Conservation (phyloP, 1,140 invertebrate species). For the Aleiodes sp. region DNA sequence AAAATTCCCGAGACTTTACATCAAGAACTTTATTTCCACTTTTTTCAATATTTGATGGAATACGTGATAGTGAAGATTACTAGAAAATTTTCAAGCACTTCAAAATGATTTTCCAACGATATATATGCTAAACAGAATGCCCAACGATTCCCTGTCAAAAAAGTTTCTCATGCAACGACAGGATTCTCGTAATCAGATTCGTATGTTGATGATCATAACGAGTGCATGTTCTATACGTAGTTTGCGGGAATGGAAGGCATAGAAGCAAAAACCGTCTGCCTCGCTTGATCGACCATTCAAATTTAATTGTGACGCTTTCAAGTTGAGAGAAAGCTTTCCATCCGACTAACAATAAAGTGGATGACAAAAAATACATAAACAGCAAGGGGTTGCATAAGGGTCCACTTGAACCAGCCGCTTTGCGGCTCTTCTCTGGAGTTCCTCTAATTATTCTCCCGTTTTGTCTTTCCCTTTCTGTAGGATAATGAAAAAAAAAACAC, state of each 20-base stretch:
- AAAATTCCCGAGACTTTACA: too few relatives aligned
- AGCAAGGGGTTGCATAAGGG: constrained; percentile 29
- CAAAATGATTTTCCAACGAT: too few relatives aligned
- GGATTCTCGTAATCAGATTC: too few relatives aligned
- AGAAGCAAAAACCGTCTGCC: neutral
- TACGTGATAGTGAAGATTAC: too few relatives aligned
- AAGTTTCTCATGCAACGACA: too few relatives aligned
- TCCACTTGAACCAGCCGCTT: constrained; percentile 29
- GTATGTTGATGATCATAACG: constrained; percentile 22
- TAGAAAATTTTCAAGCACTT: too few relatives aligned
- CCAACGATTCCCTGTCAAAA: too few relatives aligned
- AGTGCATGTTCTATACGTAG: constrained; percentile 20
- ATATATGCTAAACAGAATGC: too few relatives aligned
- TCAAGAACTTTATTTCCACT: too few relatives aligned
- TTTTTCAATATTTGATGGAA: too few relatives aligned
- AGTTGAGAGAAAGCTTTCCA: constrained; percentile 25
- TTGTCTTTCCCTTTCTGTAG: constrained; percentile 13
- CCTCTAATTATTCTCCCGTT: constrained; percentile 20
- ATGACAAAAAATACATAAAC: constrained; percentile 7
- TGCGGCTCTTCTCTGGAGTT: constrained; percentile 11
- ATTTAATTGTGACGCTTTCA: constrained; percentile 39
- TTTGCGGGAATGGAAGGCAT: constrained; percentile 6
- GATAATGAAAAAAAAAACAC: constrained; percentile 12
- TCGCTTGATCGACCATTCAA: constrained; percentile 36
- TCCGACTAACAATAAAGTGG: neutral